Conservation (phyloP, 2,888 invertebrate genomes). For the Allygus modestus region DNA sequence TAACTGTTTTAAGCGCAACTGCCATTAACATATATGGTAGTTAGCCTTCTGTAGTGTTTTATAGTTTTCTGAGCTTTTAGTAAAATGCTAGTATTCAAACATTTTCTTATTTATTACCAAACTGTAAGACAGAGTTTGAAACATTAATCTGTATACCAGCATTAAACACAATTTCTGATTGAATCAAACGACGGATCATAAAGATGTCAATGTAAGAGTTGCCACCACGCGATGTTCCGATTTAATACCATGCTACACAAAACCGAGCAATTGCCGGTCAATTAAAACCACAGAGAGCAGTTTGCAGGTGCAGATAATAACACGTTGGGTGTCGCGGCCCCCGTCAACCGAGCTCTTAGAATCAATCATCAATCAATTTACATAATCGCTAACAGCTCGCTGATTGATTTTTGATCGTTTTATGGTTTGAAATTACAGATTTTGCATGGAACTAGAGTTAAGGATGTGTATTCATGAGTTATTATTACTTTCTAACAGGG, state of each 20-base stretch:
- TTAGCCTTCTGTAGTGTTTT: no score
- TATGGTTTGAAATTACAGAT: constrained; percentile 50
- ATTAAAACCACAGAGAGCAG: background rate
- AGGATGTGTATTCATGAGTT: constrained; percentile 5
- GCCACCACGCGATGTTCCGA: background rate
- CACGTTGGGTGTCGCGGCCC: constrained; percentile 17
- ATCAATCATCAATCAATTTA: constrained; percentile 51
- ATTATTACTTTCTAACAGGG: constrained; percentile 19
- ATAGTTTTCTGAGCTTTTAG: no score
- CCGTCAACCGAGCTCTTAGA: background rate
- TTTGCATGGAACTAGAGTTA: constrained; percentile 21
- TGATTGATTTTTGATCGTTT: constrained; percentile 47
- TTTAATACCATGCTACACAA: background rate
- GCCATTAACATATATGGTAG: no score
- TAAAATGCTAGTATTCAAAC: no score
- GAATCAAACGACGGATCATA: background rate
- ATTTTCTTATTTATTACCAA: no score
- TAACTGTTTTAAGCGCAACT: no score
- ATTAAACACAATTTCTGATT: background rate
- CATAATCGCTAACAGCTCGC: constrained; percentile 40
- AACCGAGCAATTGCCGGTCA: constrained; percentile 10
- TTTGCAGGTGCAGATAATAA: constrained; percentile 24
- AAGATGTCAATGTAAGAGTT: background rate
- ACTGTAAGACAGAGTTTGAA: no score
- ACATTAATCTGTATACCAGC: background rate